Conservation (phyloP, 2,113 vertebrate species). For the Tilapia sparmanii region DNA sequence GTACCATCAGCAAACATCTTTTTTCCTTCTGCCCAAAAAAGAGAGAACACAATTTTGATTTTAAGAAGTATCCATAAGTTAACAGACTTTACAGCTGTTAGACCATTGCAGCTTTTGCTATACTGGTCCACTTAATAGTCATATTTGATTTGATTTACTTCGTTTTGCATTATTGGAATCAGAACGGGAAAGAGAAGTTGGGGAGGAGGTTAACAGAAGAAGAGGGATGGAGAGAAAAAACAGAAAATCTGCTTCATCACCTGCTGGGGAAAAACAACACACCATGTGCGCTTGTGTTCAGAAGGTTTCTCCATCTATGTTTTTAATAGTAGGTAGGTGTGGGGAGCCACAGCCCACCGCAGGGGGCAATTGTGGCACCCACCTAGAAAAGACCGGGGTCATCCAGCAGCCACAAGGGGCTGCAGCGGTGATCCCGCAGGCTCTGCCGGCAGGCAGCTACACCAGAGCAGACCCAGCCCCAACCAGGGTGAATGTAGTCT, state of each 20-base stretch:
- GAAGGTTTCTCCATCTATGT: background rate
- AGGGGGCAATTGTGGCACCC: accelerated
- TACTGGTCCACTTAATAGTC: background rate
- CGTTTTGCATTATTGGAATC: accelerated
- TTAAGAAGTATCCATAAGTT: background rate
- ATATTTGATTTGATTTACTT: background rate
- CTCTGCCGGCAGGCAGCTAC: background rate
- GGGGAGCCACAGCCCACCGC: accelerated
- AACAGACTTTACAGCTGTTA: background rate
- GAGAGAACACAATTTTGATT: too few species aligned
- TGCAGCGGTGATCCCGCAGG: accelerated
- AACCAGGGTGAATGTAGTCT: background rate
- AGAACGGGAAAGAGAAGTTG: accelerated
- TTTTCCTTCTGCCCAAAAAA: background rate
- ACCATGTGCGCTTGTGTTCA: accelerated
- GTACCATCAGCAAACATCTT: background rate
- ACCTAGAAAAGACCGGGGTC: background rate
- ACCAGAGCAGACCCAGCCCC: background rate
- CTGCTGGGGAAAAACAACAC: background rate
- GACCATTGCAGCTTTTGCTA: background rate
- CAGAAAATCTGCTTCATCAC: background rate
- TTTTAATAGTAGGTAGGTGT: background rate
- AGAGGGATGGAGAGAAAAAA: background rate
- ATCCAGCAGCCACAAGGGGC: background rate
- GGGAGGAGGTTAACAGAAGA: accelerated